Conservation (phyloP, 2,113 vertebrate genomes). For the Propithecus coquereli region DNA sequence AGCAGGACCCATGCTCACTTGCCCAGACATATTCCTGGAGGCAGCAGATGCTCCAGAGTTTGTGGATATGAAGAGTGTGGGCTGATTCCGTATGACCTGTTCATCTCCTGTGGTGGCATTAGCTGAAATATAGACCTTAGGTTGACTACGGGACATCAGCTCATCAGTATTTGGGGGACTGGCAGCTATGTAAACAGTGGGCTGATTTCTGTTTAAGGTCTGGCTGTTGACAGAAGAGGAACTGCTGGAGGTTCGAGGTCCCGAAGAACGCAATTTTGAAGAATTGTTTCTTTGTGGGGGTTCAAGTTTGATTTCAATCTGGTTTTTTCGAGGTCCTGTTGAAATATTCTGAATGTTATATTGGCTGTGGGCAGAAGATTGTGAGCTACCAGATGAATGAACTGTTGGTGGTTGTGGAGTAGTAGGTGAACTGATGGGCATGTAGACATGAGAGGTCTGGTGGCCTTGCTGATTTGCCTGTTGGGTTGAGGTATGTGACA, state of each 20-base stretch:
- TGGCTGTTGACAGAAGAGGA: constrained; percentile 92
- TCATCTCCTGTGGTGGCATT: constrained; percentile 91
- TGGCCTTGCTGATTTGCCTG: constrained; percentile 92
- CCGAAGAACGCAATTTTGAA: constrained; percentile 90
- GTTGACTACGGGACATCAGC: constrained; percentile 88
- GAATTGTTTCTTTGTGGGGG: constrained; percentile 95
- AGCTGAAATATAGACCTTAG: constrained; percentile 97
- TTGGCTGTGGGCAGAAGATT: constrained; percentile 89
- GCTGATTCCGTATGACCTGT: constrained; percentile 90
- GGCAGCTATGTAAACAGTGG: constrained; percentile 97
- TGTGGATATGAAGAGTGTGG: constrained; percentile 97
- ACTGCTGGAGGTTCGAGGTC: constrained; percentile 85
- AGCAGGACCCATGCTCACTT: constrained; percentile 98
- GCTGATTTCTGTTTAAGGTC: constrained; percentile 93
- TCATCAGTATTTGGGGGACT: constrained; percentile 91
- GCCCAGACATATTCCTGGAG: constrained; percentile 92
- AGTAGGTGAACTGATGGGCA: constrained; percentile 99
- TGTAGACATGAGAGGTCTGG: constrained; percentile 98
- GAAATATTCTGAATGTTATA: constrained; percentile 99
- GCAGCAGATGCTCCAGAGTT: constrained; percentile 90
- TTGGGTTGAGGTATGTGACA: constrained; percentile 94
- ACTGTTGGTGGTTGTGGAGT: constrained; percentile 93
- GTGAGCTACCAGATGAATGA: constrained; percentile 86
- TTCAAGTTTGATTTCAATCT: constrained; percentile 99
- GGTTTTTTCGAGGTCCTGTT: constrained; percentile 98